phyloP scores from a whole-genome alignment of 2,797 vertebrate species.

The Hydrolagus colliei region DNA sequence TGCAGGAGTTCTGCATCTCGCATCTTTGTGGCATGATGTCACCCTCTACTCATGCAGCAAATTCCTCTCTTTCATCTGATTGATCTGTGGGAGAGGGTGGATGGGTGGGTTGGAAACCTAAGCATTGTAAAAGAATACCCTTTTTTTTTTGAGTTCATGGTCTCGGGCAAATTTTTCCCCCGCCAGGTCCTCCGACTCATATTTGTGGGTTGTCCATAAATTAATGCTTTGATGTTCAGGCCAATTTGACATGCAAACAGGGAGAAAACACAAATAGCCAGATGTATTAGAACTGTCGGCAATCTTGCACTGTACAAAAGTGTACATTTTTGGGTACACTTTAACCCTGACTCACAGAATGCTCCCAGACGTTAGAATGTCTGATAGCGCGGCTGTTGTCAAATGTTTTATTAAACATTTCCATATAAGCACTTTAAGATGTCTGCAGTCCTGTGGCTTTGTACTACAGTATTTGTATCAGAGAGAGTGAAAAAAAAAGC shows the following conservation, averaged over 20 bases:
- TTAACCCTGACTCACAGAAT: slow-evolving; percentile 3
- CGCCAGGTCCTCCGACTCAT: neutral
- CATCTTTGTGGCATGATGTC: slow-evolving; percentile 15
- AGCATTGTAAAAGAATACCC: neutral
- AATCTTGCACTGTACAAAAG: neutral
- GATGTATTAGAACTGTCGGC: neutral
- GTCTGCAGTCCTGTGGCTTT: neutral
- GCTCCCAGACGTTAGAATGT: neutral
- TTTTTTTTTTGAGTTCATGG: neutral
- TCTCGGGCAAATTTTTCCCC: neutral
- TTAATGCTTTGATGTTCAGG: slow-evolving; percentile 2
- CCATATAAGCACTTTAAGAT: slow-evolving; percentile 28
- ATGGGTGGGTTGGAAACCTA: neutral
- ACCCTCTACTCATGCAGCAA: neutral
- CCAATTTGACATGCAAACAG: slow-evolving; percentile 13
- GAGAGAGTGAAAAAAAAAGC: neutral
- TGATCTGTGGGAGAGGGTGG: neutral
- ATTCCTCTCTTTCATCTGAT: neutral
- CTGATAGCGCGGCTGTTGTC: neutral
- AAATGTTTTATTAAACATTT: slow-evolving; percentile 30
- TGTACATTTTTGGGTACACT: neutral
- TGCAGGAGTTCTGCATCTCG: neutral
- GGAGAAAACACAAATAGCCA: neutral
- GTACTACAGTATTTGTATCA: neutral
- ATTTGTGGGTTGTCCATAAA: neutral